Base-by-base conservation (phyloP, 2,888 invertebrate genomes). In the Drosophila setosimentum region DNA sequence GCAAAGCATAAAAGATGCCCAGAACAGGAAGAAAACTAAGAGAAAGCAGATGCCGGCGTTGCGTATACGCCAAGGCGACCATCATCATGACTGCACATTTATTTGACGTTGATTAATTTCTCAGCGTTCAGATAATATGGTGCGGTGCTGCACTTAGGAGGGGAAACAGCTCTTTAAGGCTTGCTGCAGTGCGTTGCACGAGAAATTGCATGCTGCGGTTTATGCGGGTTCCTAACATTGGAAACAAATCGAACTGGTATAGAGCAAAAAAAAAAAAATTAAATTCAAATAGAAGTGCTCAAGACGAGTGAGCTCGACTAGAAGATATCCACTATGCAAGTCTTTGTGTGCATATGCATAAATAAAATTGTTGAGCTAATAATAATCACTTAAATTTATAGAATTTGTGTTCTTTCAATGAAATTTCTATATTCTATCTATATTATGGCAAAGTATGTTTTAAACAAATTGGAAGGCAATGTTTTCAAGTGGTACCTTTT, bases 51-150 rank as follows among this genome's bases (percentile, higher is more conserved):
- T 59, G 33, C 48, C 50, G 67, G 50, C 63, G 82, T 78, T 81
- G 78, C 65, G 82, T 69, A 78, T 80, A 78, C 84, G 80, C 78
- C 78, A 72, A 55, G 83, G 63, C 61, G 79, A 24, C 16, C 54
- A 49, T 58, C 55, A 27, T 63, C 63, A 53, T 65, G 27, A 48
- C 54, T 75, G 84, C 74, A 68, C 48, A 42, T 57, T 60, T 72
- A 64, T 50, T 62, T 73, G 83, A 88, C 88, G 65, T 74, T 86
- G 88, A 83, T 83, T 86, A 88, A 83, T 88, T 72, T 73, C 61
- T 66, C 40, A 62, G 70, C 51, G 37, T 53, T 62, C 55, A 55
- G 54, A 73, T 65, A 65, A 40, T 32, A 33, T 32, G 27, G 18
- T 45, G 21, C 0, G 21, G 32, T 33, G 53, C 2, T 10, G 16